These are phyloP conservation scores for Aphelenchoides bicaudatus DNA, from an alignment of 2,888 invertebrate species.

Conservation along the genomic window DNA sequence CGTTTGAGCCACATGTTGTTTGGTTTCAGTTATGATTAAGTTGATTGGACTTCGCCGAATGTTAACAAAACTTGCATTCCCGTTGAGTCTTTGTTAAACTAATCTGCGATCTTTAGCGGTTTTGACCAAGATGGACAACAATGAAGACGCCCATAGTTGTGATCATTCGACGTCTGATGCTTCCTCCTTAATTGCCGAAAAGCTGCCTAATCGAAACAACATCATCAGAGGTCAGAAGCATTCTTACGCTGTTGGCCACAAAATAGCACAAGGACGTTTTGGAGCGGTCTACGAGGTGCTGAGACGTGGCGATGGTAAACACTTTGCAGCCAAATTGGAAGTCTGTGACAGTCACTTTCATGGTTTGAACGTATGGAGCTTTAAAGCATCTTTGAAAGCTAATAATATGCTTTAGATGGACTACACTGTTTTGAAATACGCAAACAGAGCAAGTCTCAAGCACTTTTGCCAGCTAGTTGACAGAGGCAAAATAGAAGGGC, in stretches of 20 bases:
- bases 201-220: constrained; percentile 36
- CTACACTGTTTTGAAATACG: constrained; percentile 50
- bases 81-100: too few species aligned
- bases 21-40: too few species aligned
- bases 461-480: constrained; percentile 49
- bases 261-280: constrained; percentile 51
- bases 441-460: constrained; percentile 33
- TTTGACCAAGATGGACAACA: too few species aligned
- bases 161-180: constrained; percentile 22
- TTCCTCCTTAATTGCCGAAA: constrained; percentile 27
- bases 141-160: too few species aligned
- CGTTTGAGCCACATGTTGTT: too few species aligned
- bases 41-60: too few species aligned
- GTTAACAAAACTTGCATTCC: too few species aligned
- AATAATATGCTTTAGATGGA: too few species aligned
- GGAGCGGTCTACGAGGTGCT: constrained; percentile 58
- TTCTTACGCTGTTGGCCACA: constrained; percentile 51
- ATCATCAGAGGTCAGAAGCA: constrained; percentile 52
- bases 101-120: too few species aligned
- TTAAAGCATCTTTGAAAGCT: too few species aligned
- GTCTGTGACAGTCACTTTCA: constrained; percentile 50
- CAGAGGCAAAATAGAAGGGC: constrained; percentile 55
- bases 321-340: constrained; percentile 53
- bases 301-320: constrained; percentile 39
- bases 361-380: constrained; percentile 53